Conservation (phyloP, 2,797 vertebrate species). For the Sebastes kiyomatsui region DNA sequence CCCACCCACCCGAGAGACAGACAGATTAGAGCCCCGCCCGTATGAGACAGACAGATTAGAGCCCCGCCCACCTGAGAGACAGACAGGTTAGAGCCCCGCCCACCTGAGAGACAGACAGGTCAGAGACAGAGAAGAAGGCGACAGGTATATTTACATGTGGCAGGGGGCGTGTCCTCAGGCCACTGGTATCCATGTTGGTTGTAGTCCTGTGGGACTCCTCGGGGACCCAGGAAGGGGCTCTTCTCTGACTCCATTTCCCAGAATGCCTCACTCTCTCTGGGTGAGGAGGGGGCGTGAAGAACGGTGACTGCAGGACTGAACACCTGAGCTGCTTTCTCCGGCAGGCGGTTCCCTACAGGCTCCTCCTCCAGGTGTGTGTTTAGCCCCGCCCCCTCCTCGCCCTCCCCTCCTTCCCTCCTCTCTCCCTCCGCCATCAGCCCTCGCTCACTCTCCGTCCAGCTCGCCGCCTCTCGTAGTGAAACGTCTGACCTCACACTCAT, state of each 20-base stretch:
- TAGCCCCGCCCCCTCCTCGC: neutral
- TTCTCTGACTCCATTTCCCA: constrained; percentile 67
- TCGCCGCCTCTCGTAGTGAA: constrained; percentile 36
- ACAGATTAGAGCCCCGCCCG: neutral
- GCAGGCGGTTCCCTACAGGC: constrained; percentile 67
- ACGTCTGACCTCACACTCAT: constrained; percentile 35
- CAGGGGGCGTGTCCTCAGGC: constrained; percentile 8
- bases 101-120: neutral
- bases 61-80: neutral
- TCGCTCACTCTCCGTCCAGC: constrained; percentile 64
- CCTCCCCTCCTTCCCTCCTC: neutral
- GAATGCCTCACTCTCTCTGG: constrained; percentile 37
- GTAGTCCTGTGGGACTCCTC: constrained; percentile 35
- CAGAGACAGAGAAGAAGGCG: neutral
- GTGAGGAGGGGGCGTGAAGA: constrained; percentile 35
- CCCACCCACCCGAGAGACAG: too few relatives aligned
- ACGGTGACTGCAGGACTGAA: constrained; percentile 77
- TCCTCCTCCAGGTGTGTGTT: constrained; percentile 1
- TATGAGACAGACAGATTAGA: neutral
- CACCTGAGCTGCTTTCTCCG: constrained; percentile 73
- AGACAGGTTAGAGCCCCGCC: neutral
- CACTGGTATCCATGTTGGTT: constrained; percentile 60
- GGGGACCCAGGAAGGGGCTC: constrained; percentile 47
- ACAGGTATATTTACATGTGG: constrained; percentile 32
- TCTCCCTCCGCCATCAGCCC: constrained; percentile 14